Evolutionary conservation across 1,140 invertebrate species (phyloP), one percentile per base, ranked within the genome.

Genomic region (Zaprionus tsacasi): DNA sequence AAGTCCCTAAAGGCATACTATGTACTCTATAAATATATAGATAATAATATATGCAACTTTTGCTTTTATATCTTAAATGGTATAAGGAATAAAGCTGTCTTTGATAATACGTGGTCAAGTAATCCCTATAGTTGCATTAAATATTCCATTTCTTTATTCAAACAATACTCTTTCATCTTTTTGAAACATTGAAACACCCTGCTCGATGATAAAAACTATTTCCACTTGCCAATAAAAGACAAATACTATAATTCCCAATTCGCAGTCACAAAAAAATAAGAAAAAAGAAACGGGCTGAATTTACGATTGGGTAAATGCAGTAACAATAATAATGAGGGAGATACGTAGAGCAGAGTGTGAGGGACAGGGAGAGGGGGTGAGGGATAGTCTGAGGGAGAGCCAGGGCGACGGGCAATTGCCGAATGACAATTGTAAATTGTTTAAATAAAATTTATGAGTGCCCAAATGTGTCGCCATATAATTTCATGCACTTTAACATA

Each of bases 401-500:
- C 52, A 52, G 63, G 66, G 67, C 76, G 69, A 80, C 78, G 75
- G 74, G 77, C 85, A 87, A 86, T 89, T 88, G 70, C 78, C 70
- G 76, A 88, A 81, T 88, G 85, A 89, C 85, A 88, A 89, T 88
- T 88, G 81, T 88, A 88, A 88, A 88, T 89, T 88, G 85, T 88
- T 88, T 89, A 88, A 89, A 88, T 88, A 88, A 81, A 88, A 88
- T 88, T 88, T 88, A 88, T 88, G 81, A 85, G 74, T 88, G 85
- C 81, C 85, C 85, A 88, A 89, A 88, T 88, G 85, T 88, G 85
- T 88, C 85, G 81, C 85, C 85, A 85, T 88, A 88, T 88, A 88
- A 88, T 88, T 88, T 89, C 81, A 88, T 88, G 85, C 85, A 88
- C 85, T 88, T 88, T 89, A 88, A 85, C 85, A 89, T 89, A 81